A percentile compares a stretch with the other conserved stretches of the same genome.
Evolutionary conservation across 2,797 vertebrate genomes (phyloP).

Genomic region (Smutsia gigantea): DNA sequence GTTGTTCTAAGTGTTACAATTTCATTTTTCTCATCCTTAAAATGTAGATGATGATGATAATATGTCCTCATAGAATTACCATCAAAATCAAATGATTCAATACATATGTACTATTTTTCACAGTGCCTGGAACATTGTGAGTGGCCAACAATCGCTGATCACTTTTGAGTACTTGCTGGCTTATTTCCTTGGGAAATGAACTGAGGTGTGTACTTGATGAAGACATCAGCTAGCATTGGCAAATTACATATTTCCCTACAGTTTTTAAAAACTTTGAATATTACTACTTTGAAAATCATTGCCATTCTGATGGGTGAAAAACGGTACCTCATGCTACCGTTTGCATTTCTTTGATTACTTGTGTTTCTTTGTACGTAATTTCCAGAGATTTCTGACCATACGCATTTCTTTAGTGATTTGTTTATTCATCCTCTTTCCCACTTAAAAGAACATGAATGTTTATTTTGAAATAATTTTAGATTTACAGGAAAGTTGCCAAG

Average conservation of each 20-base stretch:
- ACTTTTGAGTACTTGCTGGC: not conserved
- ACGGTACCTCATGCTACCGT: not conserved
- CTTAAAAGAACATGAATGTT: not conserved
- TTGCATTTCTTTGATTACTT: constrained; percentile 30
- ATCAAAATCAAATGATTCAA: not conserved
- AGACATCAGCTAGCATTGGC: not conserved
- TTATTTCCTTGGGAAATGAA: not conserved
- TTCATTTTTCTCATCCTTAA: not conserved
- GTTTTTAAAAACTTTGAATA: not conserved
- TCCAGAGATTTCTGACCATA: not conserved
- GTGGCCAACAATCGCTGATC: not conserved
- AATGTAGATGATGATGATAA: not conserved
- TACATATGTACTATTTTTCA: not conserved
- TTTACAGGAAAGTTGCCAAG: not conserved
- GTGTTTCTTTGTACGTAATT: not conserved
- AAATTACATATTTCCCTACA: not conserved
- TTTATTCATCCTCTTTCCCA: not conserved
- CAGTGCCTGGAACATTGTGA: not conserved
- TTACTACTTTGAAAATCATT: not conserved
- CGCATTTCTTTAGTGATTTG: not conserved
- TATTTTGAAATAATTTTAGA: not conserved
- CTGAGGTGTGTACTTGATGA: not conserved
- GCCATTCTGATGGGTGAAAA: not conserved
- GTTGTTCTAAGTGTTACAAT: not conserved
- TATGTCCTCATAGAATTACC: not conserved